phyloP scores from a whole-genome alignment of 2,113 vertebrate species.

The Sus scrofa region T2T-Sscrofa CM000821.6:325001-325500 shows the following conservation, averaged over 20 bases:
- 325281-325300: slow-evolving; percentile 78
- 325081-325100: slow-evolving; percentile 54
- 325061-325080: slow-evolving; percentile 30
- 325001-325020: background rate
- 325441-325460: background rate
- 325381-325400: slow-evolving; percentile 50
- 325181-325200: slow-evolving; percentile 66
- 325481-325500: background rate
- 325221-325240: slow-evolving; percentile 66
- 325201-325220: slow-evolving; percentile 48
- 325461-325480: background rate
- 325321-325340: slow-evolving; percentile 77
- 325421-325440: background rate
- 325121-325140: slow-evolving; percentile 42
- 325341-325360: slow-evolving; percentile 72
- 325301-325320: slow-evolving; percentile 69
- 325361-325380: slow-evolving; percentile 68
- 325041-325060: background rate
- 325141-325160: slow-evolving; percentile 64
- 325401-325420: slow-evolving; percentile 61
- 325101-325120: slow-evolving; percentile 73
- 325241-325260: slow-evolving; percentile 55
- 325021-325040: background rate
- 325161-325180: slow-evolving; percentile 75
- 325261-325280: slow-evolving; percentile 63